Evolutionary conservation across 2,888 invertebrate genomes (phyloP).

Genomic region (Encarsia formosa): DNA sequence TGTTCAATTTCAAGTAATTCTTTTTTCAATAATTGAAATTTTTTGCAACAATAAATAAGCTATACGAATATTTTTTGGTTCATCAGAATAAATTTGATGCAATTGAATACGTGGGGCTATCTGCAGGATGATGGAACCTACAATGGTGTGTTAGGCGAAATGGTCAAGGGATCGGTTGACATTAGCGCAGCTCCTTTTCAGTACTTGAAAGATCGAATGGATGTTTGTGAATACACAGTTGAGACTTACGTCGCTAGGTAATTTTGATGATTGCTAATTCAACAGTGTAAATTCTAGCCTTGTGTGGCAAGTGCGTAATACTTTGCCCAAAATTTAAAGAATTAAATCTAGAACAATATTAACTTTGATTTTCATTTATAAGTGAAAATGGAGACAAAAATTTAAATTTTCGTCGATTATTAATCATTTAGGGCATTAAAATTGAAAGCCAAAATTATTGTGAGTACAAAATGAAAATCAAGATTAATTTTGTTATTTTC

Average conservation of each 20-base stretch:
- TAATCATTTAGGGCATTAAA: too few relatives aligned
- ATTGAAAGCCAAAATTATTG: too few relatives aligned
- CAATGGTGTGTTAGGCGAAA: slow-evolving; percentile 39
- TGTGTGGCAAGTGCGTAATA: too few relatives aligned
- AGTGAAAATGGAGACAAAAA: too few relatives aligned
- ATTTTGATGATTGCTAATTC: too few relatives aligned
- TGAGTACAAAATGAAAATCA: too few relatives aligned
- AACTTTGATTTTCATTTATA: too few relatives aligned
- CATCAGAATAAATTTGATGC: slow-evolving; percentile 34
- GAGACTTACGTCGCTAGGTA: slow-evolving; percentile 63
- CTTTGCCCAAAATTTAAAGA: too few relatives aligned
- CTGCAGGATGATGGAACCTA: slow-evolving; percentile 36
- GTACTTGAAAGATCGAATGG: slow-evolving; percentile 58
- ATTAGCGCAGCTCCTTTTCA: slow-evolving; percentile 65
- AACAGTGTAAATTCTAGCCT: too few relatives aligned
- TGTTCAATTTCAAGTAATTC: slow-evolving; percentile 63
- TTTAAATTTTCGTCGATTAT: too few relatives aligned
- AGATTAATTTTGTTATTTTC: too few relatives aligned
- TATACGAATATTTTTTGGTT: neutral
- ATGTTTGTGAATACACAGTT: slow-evolving; percentile 57
- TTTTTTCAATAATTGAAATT: slow-evolving; percentile 4
- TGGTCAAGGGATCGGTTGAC: slow-evolving; percentile 53
- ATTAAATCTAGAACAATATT: too few relatives aligned
- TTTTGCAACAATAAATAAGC: neutral
- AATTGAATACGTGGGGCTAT: slow-evolving; percentile 39